Conservation (phyloP, 2,113 vertebrate genomes). For the Calonectris borealis region DNA sequence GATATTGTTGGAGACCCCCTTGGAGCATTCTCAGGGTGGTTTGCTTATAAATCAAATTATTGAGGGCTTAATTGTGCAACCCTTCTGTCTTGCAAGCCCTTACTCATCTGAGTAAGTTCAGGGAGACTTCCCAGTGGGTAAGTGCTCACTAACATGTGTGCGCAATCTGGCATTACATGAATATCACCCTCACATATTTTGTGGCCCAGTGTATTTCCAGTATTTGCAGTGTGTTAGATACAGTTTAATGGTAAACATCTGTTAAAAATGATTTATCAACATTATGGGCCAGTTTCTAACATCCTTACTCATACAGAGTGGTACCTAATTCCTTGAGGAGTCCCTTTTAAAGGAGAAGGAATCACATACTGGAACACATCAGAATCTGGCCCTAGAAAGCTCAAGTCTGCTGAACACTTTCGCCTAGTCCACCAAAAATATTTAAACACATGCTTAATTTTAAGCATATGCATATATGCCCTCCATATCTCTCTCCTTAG, state of each 20-base stretch:
- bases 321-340: neutral
- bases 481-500: neutral
- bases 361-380: neutral
- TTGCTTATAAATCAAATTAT: conserved; percentile 63
- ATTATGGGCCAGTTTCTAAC: neutral
- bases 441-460: neutral
- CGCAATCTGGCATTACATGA: conserved; percentile 58
- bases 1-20: conserved; percentile 54
- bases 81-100: conserved; percentile 50
- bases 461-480: neutral
- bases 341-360: neutral
- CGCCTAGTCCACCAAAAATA: neutral
- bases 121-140: conserved; percentile 47
- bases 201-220: conserved; percentile 39
- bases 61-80: conserved; percentile 59
- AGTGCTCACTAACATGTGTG: conserved; percentile 42
- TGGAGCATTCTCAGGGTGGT: conserved; percentile 51
- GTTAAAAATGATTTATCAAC: conserved; percentile 48
- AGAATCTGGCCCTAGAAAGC: neutral
- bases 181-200: conserved; percentile 53
- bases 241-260: conserved; percentile 55
- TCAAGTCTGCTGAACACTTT: neutral
- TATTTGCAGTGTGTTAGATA: conserved; percentile 56
- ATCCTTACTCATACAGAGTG: neutral
- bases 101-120: conserved; percentile 52